Evolutionary conservation across 2,113 vertebrate species (phyloP), one percentile per base, ranked within the genome.

Genomic region (Phalacrocorax pelagicus): DNA sequence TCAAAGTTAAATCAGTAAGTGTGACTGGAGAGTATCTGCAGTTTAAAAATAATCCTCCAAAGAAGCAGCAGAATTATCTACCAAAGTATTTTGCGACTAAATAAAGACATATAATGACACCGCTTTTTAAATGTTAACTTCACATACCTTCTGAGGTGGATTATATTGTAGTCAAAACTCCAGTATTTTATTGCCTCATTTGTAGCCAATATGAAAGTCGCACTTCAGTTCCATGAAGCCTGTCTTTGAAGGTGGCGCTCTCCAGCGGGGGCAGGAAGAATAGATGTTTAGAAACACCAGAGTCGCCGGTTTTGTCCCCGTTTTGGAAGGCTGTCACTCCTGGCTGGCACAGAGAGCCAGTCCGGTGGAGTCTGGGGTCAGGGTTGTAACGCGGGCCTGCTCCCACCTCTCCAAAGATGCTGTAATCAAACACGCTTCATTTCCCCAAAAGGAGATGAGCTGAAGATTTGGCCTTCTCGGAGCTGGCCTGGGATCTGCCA

Each of bases 351-450:
- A 7, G 59, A 17, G 32, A n/a, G 22, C 22, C 52, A 21, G 22
- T 12, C 38, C 38, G 21, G 61, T 11, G 34, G 24, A 34, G 11
- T 12, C 66, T 55, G 82, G 10, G 13, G 4, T 46, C 54, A 22
- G 44, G 19, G 17, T 65, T 1, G 0, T 19, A 32, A 22, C 18
- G 0, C 1, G 4, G n/a, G 32, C 17, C 79, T 71, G 38, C 66
- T 81, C 32, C 57, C 5, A 0, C 51, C 23, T 44, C 46, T 42
- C 55, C 18, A 15, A 38, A 65, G 72, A 1, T 34, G 54, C 67
- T 30, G 19, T 36, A 27, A 44, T 40, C 54, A 59, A 42, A 16
- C 46, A 24, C 0, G 0, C 19, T 89, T 52, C 1, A 0, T 67
- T 84, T 52, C 27, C 27, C 20, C 9, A 3, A 30, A 18, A 26